A percentile compares a stretch with the other conserved stretches of the same genome.
Evolutionary conservation across 2,888 invertebrate species (phyloP).

Genomic region (Rapana venosa): DNA sequence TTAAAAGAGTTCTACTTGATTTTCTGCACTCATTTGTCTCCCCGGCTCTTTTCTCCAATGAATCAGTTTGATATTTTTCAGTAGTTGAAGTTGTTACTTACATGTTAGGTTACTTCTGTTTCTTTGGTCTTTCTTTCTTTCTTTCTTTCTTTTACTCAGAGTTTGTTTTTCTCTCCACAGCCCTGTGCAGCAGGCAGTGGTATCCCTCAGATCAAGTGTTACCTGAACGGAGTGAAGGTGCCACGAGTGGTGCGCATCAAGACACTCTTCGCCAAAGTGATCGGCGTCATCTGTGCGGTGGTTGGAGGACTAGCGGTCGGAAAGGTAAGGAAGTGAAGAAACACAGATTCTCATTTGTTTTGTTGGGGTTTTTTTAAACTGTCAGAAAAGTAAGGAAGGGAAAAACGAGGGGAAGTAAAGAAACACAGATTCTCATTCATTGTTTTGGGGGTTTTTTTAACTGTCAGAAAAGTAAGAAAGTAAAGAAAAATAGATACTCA

Average conservation of each 20-base stretch:
- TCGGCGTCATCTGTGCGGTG: conserved; percentile 95
- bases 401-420: too few species aligned
- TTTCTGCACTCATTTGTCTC: too few species aligned
- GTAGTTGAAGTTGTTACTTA: not conserved
- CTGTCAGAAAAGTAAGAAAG: too few species aligned
- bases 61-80: not conserved
- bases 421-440: too few species aligned
- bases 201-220: conserved; percentile 98
- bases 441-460: too few species aligned
- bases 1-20: too few species aligned
- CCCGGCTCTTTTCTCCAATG: too few species aligned
- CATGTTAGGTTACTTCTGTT: not conserved
- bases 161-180: conserved; percentile 77
- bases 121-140: not conserved
- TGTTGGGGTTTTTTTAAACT: too few species aligned
- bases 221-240: conserved; percentile 96
- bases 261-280: conserved; percentile 92
- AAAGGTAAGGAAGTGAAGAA: conserved; percentile 84
- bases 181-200: conserved; percentile 97
- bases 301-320: conserved; percentile 97
- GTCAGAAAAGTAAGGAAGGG: too few species aligned
- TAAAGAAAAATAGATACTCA: too few species aligned
- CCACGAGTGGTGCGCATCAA: conserved; percentile 95
- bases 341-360: not conserved
- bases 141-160: not conserved